Conservation (phyloP, 1,140 invertebrate species). For the Platyscapa corneri region DNA sequence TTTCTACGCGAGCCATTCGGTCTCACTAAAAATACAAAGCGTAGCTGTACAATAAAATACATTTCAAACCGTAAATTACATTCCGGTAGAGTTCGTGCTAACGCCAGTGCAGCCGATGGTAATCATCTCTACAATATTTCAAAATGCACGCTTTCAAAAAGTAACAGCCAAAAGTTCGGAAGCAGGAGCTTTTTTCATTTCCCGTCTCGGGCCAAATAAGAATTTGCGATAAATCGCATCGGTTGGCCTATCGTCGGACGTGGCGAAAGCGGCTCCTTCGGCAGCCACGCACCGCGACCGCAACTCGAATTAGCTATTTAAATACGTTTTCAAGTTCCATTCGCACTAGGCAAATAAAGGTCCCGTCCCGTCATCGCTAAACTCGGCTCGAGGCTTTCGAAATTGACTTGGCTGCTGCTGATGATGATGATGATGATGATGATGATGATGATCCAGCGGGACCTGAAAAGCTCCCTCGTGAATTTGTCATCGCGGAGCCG, state of each 20-base stretch:
- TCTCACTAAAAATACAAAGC: not conserved
- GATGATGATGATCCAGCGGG: not conserved
- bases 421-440: constrained; percentile 3
- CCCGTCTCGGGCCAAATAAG: no score
- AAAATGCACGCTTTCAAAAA: not conserved
- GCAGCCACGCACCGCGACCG: not conserved
- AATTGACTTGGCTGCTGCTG: not conserved
- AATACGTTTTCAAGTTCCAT: not conserved
- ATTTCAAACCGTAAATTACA: not conserved
- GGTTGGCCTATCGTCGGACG: not conserved
- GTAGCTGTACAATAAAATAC: not conserved
- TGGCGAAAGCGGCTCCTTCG: not conserved
- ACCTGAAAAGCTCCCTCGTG: not conserved
- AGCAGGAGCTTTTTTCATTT: not conserved
- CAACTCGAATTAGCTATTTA: constrained; percentile 1
- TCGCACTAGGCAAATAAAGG: not conserved
- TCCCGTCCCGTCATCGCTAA: not conserved
- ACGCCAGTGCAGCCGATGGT: no score
- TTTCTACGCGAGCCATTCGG: not conserved
- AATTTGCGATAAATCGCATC: no score
- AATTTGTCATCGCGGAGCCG: constrained; percentile 46
- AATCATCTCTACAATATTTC: not conserved
- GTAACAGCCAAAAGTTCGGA: not conserved
- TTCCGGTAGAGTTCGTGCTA: not conserved
- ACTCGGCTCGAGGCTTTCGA: not conserved